Evolutionary conservation across 1,140 invertebrate genomes (phyloP).

Genomic region (Drosophila pseudoobscura): DNA sequence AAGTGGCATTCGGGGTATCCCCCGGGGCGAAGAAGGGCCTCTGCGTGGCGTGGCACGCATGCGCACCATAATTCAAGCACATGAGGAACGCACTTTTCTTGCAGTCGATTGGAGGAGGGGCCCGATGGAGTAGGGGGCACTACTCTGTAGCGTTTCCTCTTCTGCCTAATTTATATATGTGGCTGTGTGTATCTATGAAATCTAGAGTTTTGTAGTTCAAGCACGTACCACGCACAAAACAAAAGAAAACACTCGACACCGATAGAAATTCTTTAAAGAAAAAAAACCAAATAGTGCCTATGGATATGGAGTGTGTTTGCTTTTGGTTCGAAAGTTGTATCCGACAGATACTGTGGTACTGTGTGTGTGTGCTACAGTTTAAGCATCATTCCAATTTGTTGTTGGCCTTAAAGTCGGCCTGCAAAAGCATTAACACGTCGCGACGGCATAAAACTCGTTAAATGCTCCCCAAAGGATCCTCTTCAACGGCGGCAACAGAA

Average conservation of each 20-base stretch:
- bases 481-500: conserved; percentile 3
- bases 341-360: conserved; percentile 21
- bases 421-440: conserved; percentile 67
- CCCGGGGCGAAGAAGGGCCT: too few relatives aligned
- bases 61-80: conserved; percentile 75
- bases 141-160: conserved; percentile 11
- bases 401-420: conserved; percentile 18
- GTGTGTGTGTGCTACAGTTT: not conserved
- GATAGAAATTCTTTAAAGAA: conserved; percentile 57
- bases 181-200: conserved; percentile 45
- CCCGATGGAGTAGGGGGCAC: conserved; percentile 1
- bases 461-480: conserved; percentile 47
- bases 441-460: conserved; percentile 63
- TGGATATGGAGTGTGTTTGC: conserved; percentile 13
- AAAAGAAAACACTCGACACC: conserved; percentile 67
- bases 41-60: conserved; percentile 53
- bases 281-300: conserved; percentile 49
- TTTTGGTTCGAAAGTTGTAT: conserved; percentile 46
- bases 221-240: conserved; percentile 73
- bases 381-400: conserved; percentile 22
- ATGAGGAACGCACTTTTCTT: conserved; percentile 71
- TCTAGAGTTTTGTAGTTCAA: conserved; percentile 78
- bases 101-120: conserved; percentile 23
- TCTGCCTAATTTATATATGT: conserved; percentile 51
- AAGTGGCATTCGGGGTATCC: conserved; percentile 9